Percentiles rank a stretch among this genome's conserved stretches.
phyloP scores from a whole-genome alignment of 2,113 vertebrate genomes.

The Numenius arquata region DNA sequence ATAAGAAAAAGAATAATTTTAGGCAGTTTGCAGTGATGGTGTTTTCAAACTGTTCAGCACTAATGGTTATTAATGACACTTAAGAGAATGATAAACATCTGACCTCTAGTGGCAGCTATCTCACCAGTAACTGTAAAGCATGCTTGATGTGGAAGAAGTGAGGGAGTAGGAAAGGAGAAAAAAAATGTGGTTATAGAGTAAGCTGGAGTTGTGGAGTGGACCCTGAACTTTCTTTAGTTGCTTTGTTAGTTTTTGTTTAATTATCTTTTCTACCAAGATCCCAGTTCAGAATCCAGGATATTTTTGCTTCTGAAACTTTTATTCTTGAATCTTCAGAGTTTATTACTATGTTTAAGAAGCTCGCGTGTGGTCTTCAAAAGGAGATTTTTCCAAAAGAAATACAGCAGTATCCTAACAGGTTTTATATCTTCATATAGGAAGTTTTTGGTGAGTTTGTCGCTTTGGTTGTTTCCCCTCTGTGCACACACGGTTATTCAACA shows the following conservation, averaged over 20 bases:
- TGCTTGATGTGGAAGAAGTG: neutral
- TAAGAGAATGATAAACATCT: conserved; percentile 10
- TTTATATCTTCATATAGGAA: neutral
- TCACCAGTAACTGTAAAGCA: neutral
- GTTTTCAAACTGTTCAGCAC: neutral
- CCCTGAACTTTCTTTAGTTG: neutral
- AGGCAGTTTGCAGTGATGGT: neutral
- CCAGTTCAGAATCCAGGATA: neutral
- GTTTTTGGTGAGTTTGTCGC: neutral
- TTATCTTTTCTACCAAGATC: neutral
- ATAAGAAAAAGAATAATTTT: neutral
- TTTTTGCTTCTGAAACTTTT: neutral
- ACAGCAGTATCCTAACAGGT: neutral
- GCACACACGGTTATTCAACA: neutral
- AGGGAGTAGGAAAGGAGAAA: neutral
- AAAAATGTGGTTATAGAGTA: neutral
- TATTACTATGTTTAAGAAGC: neutral
- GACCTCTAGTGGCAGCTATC: conserved; percentile 52
- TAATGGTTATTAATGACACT: neutral
- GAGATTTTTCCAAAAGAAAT: neutral
- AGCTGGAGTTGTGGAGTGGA: neutral
- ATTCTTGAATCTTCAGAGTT: neutral
- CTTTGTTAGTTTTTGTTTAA: neutral
- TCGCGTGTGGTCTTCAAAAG: neutral
- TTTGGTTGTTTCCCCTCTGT: neutral